A percentile compares a stretch with the other conserved stretches of the same genome.
phyloP scores from a whole-genome alignment of 2,888 invertebrate species.

The Furcula furcula region DNA sequence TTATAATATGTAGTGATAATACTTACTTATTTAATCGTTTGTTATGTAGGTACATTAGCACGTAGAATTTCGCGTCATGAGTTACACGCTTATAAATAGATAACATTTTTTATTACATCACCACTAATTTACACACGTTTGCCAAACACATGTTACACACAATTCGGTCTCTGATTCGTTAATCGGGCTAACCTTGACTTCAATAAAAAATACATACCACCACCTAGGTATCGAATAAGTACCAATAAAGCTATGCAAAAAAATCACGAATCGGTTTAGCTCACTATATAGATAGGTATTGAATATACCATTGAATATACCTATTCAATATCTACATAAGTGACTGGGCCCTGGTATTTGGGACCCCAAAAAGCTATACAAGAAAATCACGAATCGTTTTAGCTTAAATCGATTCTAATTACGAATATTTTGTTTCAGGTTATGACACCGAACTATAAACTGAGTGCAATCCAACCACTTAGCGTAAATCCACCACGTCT shows the following conservation, averaged over 20 bases:
- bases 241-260: too few species aligned
- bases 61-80: not conserved
- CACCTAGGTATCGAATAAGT: not conserved
- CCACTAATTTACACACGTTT: slow-evolving; percentile 19
- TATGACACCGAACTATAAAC: slow-evolving; percentile 28
- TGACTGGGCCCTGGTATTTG: not conserved
- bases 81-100: not conserved
- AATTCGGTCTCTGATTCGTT: slow-evolving; percentile 2
- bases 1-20: too few species aligned
- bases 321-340: not conserved
- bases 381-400: too few species aligned
- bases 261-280: too few species aligned
- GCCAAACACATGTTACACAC: slow-evolving; percentile 19
- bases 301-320: too few species aligned
- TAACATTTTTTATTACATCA: not conserved
- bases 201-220: not conserved
- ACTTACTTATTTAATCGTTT: not conserved
- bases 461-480: slow-evolving; percentile 19
- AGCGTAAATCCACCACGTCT: slow-evolving; percentile 11
- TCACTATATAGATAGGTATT: too few species aligned
- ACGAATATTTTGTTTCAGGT: slow-evolving; percentile 43
- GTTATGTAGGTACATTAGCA: not conserved
- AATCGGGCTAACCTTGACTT: slow-evolving; percentile 9
- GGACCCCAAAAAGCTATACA: not conserved
- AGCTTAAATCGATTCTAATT: too few species aligned